These are phyloP conservation scores for Trematocara macrostoma DNA, from an alignment of 2,113 vertebrate species.

Conservation along the genomic window DNA sequence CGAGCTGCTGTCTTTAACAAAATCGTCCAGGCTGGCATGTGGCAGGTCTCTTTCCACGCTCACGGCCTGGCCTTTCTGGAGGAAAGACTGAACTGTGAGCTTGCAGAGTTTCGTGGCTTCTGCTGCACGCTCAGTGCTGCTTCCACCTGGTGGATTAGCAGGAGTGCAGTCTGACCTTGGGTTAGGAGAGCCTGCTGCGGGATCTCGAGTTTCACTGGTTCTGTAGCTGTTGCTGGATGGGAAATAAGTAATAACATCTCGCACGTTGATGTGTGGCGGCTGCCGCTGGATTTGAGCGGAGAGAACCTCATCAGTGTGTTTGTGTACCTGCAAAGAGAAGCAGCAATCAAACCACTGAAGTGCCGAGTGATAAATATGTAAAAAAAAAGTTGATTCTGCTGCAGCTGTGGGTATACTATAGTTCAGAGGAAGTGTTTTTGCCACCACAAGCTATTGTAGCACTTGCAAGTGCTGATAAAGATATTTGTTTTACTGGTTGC, in stretches of 20 bases:
- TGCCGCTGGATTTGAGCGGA: conserved; percentile 20
- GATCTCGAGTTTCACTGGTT: not conserved
- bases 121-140: conserved; percentile 2
- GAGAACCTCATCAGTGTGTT: not conserved
- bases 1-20: conserved; percentile 32
- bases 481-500: not conserved
- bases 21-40: conserved; percentile 70
- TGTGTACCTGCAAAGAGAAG: conserved; percentile 48
- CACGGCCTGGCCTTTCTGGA: conserved; percentile 28
- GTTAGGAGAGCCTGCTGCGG: not conserved
- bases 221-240: not conserved
- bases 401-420: conserved; percentile 9
- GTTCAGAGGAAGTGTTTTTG: conserved; percentile 52
- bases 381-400: not conserved
- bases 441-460: not conserved
- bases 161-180: not conserved
- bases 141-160: not conserved
- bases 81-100: conserved; percentile 26
- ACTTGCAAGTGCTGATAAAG: conserved; percentile 23
- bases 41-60: conserved; percentile 70
- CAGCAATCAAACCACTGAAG: not conserved
- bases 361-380: not conserved
- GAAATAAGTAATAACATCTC: conserved; percentile 60
- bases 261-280: conserved; percentile 66
- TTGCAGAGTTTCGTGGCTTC: not conserved